Conservation (phyloP, 2,113 vertebrate species). For the Sclerurus mexicanus region DNA sequence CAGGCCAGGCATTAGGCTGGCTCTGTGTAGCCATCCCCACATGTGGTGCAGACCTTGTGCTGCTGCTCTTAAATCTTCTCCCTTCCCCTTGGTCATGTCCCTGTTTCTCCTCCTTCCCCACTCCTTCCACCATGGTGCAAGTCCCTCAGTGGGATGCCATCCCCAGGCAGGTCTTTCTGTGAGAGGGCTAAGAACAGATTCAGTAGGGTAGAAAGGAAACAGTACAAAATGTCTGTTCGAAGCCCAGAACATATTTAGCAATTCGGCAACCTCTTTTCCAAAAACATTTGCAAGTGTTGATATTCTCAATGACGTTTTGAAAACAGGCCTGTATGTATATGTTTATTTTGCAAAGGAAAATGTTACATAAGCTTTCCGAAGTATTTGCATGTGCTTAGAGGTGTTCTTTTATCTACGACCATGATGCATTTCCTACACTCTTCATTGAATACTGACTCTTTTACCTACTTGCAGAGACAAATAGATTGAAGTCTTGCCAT, state of each 20-base stretch:
- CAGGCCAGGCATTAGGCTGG: rapidly evolving
- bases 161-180: neutral
- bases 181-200: neutral
- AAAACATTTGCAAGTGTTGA: constrained; percentile 5
- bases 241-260: neutral
- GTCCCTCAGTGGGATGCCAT: neutral
- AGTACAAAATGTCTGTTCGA: neutral
- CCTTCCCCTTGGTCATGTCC: rapidly evolving
- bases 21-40: rapidly evolving
- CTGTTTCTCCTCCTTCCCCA: neutral
- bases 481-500: constrained; percentile 37
- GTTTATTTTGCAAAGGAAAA: constrained; percentile 56
- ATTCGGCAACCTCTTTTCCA: constrained; percentile 10
- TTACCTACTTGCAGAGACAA: neutral
- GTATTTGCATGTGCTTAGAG: neutral
- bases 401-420: constrained; percentile 53
- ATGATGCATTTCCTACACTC: constrained; percentile 1
- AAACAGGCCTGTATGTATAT: constrained; percentile 34
- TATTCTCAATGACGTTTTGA: constrained; percentile 37
- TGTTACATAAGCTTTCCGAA: constrained; percentile 29
- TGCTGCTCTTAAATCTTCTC: neutral
- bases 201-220: neutral
- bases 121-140: neutral
- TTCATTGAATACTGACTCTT: constrained; percentile 1
- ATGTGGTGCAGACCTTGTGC: rapidly evolving